Evolutionary conservation across 2,797 vertebrate genomes (phyloP), one percentile per base, ranked within the genome.

Genomic region (Poeciliopsis presidionis): DNA sequence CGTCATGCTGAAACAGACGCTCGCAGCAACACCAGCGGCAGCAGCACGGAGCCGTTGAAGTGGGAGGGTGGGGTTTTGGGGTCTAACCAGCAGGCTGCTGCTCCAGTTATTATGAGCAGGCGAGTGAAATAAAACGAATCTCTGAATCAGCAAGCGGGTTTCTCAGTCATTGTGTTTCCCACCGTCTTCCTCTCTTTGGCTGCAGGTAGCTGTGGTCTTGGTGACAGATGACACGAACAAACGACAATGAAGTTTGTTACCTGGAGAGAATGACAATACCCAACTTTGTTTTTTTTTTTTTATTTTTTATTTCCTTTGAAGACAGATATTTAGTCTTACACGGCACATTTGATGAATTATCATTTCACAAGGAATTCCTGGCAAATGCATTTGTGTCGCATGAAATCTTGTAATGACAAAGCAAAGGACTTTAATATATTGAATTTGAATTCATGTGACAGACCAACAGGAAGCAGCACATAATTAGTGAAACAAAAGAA

Each of bases 51-150:
- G 46, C 65, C 61, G 59, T 78, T 81, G n/a, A 76, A 51, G 88
- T 88, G 88, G 89, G 90, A 77, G 87, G 86, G 74, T 76, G 76
- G 78, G 57, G 87, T 88, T 74, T 90, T 91, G 89, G 94, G 92
- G 93, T 93, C 91, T 92, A 93, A 94, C 76, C 86, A 89, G 75
- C 69, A 45, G 11, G 45, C 25, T 65, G 28, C 70, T 83, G 79
- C 79, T 73, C 82, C 63, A 91, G 75, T 84, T 85, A 47, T 33
- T 72, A 65, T 7, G 49, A 84, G 45, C 74, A 76, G 75, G 53
- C 4, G 46, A 47, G 0, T 2, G 20, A 63, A 57, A 77, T 43
- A 28, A 63, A 79, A 77, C 75, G 79, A 84, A 81, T 88, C 79
- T 81, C 74, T 92, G 81, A 91, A 16, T 91, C 88, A 93, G 93